Evolutionary conservation across 2,888 invertebrate species (phyloP), one percentile per base, ranked within the genome.

Genomic region (Apocheima hispidaria): DNA sequence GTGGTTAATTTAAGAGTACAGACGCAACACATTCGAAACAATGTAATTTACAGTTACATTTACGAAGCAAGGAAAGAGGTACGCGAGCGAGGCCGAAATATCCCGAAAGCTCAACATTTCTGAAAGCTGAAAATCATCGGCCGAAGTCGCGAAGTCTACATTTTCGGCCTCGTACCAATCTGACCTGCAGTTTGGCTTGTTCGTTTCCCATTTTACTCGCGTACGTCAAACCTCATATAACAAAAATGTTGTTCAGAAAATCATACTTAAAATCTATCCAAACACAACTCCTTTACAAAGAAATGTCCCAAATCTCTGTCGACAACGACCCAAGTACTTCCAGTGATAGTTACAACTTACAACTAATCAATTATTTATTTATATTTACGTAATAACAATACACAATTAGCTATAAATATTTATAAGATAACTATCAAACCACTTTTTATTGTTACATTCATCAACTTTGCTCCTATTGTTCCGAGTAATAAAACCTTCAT

Each of bases 351-450:
- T 90, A 88, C 88, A 89, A 82, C 90, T 92, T 92, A 92, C 84
- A 87, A 91, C 90, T 92, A 92, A 83, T 91, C 86, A 92, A 91
- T 92, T 91, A 89, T 89, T 89, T 90, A 89, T 90, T 92, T 92
- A 91, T 92, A 90, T 90, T 90, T 92, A 92, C 88, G 90, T 90
- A 88, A 90, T 92, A 92, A 92, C 92, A 92, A 92, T 92, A 92
- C 92, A 92, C 92, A 92, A 90, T 92, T 92, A 92, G 92, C 92
- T 92, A 92, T 92, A 92, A 92, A 92, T 92, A 92, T 92, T 89
- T 92, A 92, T 92, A 92, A 81, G 91, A 88, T 90, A 90, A 90
- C 91, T 91, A 91, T 92, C 85, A 90, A 92, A 91, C 90, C 85
- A 79, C 86, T 81, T 90, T 88, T 90, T 88, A 88, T 90, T 88